Evolutionary conservation across 2,113 vertebrate genomes (phyloP), one percentile per base, ranked within the genome.

Genomic region (Natator depressus): DNA sequence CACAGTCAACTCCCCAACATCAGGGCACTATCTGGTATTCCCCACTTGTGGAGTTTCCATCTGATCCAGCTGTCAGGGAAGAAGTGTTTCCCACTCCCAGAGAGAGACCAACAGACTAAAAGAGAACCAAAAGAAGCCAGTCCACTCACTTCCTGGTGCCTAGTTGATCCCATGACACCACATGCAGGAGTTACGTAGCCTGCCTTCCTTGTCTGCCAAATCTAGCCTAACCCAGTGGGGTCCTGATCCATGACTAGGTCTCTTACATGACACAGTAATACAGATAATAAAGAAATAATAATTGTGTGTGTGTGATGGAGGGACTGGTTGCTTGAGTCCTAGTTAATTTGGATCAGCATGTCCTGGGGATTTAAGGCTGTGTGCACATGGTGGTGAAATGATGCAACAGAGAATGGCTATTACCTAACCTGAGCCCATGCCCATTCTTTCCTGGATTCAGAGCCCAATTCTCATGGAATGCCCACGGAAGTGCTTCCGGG

Each of bases 301-400:
- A 17, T 35, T 80, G 53, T 81, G 53, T 82, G 25, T 42, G 82
- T 51, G 19, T 53, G 1, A n/a, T 62, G 35, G n/a, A 54, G 86
- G 42, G 46, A 31, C 19, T 80, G 1, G 1, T 1, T 1, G 76
- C 22, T 38, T 47, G 9, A n/a, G 0, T 10, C 49, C 57, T 2
- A 8, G 47, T 13, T 38, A 29, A 24, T 1, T 13, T 50, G 5
- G 27, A 8, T 13, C 82, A n/a, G 80, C 72, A 38, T 65, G 31
- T 82, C 13, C 12, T 53, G 10, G 75, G n/a, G 10, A n/a, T 84
- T 4, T 80, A 47, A 19, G 2, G 31, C 1, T 31, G 0, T 31
- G 19, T 55, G 57, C 80, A 8, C 54, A 13, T 29, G 85, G 35
- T 82, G 47, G 79, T 17, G 29, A 88, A 87, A 90, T 78, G 20